These are phyloP conservation scores for Drosophila seguyi DNA, from an alignment of 1,140 invertebrate species.

Conservation along the genomic window DNA sequence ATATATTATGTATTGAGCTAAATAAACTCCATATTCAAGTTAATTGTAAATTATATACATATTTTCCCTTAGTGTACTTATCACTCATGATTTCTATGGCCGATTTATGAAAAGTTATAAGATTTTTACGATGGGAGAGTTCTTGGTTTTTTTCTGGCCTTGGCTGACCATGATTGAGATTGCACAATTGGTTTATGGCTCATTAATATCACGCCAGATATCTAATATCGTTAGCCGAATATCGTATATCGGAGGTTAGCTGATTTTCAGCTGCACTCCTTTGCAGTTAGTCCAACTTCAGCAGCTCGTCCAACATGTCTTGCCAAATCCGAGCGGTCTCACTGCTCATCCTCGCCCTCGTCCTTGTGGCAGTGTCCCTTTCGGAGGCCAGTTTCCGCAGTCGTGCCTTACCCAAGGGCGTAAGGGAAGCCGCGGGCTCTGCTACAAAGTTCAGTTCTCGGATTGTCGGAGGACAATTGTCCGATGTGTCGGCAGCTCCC, in stretches of 20 bases:
- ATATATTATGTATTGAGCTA: no score
- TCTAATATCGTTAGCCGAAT: slow-evolving; percentile 40
- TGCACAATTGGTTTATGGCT: slow-evolving; percentile 41
- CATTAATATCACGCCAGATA: slow-evolving; percentile 64
- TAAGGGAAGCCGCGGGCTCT: not conserved
- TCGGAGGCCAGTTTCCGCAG: slow-evolving; percentile 22
- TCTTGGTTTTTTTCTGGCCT: slow-evolving; percentile 34
- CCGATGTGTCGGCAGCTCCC: slow-evolving; percentile 78
- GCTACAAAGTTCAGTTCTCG: slow-evolving; percentile 34
- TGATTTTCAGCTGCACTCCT: slow-evolving; percentile 13
- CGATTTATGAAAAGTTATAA: slow-evolving; percentile 53
- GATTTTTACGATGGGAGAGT: slow-evolving; percentile 55
- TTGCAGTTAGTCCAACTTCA: slow-evolving; percentile 57
- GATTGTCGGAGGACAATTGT: slow-evolving; percentile 84
- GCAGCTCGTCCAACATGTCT: slow-evolving; percentile 57
- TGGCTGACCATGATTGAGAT: slow-evolving; percentile 52
- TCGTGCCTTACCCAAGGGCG: slow-evolving; percentile 1
- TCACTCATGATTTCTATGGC: slow-evolving; percentile 30
- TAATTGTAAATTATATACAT: not conserved
- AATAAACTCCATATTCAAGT: not conserved
- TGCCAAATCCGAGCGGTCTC: slow-evolving; percentile 34
- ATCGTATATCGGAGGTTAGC: slow-evolving; percentile 44
- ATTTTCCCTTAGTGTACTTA: slow-evolving; percentile 4
- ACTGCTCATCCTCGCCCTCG: slow-evolving; percentile 17
- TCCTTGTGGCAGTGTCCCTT: slow-evolving; percentile 36